Evolutionary conservation across 2,888 invertebrate genomes (phyloP).

Genomic region (Coenonympha arcania): DNA sequence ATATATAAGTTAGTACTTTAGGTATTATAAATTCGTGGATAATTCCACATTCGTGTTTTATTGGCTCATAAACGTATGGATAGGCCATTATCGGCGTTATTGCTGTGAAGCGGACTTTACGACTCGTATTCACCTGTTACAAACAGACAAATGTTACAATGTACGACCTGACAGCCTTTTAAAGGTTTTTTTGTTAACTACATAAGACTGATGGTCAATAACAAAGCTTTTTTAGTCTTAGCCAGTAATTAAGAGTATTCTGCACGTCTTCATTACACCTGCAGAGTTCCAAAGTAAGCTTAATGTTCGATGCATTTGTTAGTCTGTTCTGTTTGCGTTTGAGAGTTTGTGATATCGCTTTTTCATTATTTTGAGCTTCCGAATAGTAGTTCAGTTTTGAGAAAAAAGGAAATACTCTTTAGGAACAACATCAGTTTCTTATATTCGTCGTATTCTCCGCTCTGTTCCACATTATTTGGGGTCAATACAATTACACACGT

Average conservation of each 20-base stretch:
- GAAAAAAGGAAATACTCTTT: too few relatives aligned
- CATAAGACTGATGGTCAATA: background rate
- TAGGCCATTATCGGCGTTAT: constrained; percentile 14
- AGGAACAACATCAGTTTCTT: too few relatives aligned
- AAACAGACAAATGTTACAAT: constrained; percentile 8
- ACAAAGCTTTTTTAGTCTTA: background rate
- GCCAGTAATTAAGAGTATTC: background rate
- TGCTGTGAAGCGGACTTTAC: constrained; percentile 6
- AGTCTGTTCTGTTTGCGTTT: too few relatives aligned
- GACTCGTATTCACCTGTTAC: constrained; percentile 14
- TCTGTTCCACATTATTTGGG: too few relatives aligned
- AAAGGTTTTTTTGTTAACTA: background rate
- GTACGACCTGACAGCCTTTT: background rate
- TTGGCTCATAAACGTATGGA: constrained; percentile 18
- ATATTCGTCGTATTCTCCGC: too few relatives aligned
- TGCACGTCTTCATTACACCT: too few relatives aligned
- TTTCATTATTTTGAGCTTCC: too few relatives aligned
- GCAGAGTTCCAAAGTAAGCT: too few relatives aligned
- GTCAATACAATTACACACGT: too few relatives aligned
- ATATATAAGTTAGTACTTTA: background rate
- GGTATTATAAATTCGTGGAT: constrained; percentile 1
- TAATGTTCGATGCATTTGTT: too few relatives aligned
- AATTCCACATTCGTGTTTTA: constrained; percentile 13
- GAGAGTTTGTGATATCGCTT: too few relatives aligned
- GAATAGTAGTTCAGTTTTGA: too few relatives aligned